These are phyloP conservation scores for Morelia viridis DNA, from an alignment of 2,797 vertebrate genomes.

Conservation along the genomic window DNA sequence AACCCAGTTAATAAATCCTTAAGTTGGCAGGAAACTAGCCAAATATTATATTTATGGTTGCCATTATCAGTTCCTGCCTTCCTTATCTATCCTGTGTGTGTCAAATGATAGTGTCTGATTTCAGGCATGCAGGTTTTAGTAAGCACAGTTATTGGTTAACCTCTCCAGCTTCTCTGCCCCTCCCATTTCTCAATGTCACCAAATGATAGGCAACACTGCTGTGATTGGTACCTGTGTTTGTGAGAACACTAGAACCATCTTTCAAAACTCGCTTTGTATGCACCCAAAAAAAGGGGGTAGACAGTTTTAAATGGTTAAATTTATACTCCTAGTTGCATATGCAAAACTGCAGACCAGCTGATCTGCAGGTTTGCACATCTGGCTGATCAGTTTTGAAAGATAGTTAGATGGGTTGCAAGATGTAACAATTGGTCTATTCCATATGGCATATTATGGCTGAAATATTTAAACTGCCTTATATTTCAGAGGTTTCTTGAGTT, in stretches of 20 bases:
- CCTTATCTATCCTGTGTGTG: background rate
- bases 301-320: background rate
- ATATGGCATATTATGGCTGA: background rate
- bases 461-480: background rate
- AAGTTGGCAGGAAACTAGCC: background rate
- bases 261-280: background rate
- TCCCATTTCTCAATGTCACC: background rate
- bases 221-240: background rate
- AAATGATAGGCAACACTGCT: background rate
- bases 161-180: background rate
- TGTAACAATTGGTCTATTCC: background rate
- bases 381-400: background rate
- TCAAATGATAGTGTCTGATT: background rate
- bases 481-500: background rate
- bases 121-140: background rate
- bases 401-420: background rate
- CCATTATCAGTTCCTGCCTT: background rate
- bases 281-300: background rate
- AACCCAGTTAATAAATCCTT: background rate
- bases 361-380: background rate
- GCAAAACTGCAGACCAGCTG: background rate
- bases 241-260: background rate
- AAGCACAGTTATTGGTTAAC: background rate
- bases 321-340: background rate
- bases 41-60: background rate